These are phyloP conservation scores for Dioctria linearis DNA, from an alignment of 2,888 invertebrate species.

Conservation along the genomic window DNA sequence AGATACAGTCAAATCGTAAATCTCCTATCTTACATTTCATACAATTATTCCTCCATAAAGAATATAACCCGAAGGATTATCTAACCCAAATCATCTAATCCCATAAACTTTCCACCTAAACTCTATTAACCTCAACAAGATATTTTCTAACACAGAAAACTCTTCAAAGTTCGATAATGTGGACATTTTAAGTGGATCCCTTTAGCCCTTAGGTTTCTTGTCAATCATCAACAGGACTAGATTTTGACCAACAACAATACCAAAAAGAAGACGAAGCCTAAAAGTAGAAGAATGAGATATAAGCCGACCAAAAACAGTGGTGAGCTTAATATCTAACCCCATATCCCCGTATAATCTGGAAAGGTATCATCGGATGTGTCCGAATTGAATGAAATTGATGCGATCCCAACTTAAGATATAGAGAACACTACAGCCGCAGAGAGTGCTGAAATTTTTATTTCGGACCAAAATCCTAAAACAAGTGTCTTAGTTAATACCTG, in stretches of 20 bases:
- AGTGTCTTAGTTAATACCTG: constrained; percentile 23
- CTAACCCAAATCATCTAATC: no score
- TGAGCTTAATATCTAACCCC: constrained; percentile 7
- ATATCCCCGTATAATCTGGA: constrained; percentile 16
- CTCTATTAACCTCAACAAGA: no score
- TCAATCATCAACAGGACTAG: constrained; percentile 3
- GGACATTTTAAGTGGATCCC: constrained; percentile 23
- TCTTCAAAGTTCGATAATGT: not conserved
- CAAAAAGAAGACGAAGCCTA: constrained; percentile 6
- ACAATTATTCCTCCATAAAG: no score
- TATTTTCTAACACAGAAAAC: no score
- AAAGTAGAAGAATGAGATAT: no score
- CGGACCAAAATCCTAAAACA: not conserved
- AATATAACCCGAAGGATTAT: no score
- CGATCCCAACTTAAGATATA: constrained; percentile 14
- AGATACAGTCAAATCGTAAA: no score
- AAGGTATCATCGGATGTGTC: constrained; percentile 27
- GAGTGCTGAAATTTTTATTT: constrained; percentile 25
- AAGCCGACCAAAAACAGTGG: no score
- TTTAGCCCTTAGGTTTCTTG: constrained; percentile 21
- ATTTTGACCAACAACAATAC: constrained; percentile 15
- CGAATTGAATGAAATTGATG: constrained; percentile 35
- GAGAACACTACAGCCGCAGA: not conserved
- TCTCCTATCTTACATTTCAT: no score
- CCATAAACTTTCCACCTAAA: no score